These are phyloP conservation scores for Lypha dubia DNA, from an alignment of 2,888 invertebrate genomes.

Conservation along the genomic window DNA sequence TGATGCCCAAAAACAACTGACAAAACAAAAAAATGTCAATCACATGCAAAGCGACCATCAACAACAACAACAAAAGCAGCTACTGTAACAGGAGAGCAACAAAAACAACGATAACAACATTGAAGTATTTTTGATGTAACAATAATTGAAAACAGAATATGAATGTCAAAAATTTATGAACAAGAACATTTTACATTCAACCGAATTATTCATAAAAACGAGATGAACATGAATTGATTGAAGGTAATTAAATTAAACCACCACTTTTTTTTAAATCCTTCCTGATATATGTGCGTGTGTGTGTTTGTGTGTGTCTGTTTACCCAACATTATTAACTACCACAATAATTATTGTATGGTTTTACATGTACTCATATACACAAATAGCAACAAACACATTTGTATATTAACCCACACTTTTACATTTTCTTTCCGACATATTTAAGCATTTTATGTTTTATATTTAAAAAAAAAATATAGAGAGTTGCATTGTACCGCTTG, in stretches of 20 bases:
- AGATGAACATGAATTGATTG: conserved; percentile 64
- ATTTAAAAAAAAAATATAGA: too few relatives aligned
- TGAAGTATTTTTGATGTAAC: conserved; percentile 33
- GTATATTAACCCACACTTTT: too few relatives aligned
- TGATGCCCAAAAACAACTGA: conserved; percentile 65
- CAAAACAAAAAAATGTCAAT: conserved; percentile 72
- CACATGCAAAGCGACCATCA: conserved; percentile 55
- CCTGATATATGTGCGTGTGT: not conserved
- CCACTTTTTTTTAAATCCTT: conserved; percentile 46
- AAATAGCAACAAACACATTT: not conserved
- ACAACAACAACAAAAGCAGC: conserved; percentile 19
- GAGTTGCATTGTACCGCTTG: too few relatives aligned
- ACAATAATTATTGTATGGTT: not conserved
- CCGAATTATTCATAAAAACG: conserved; percentile 3
- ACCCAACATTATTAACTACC: conserved; percentile 1
- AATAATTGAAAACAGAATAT: conserved; percentile 68
- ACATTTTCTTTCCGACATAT: not conserved
- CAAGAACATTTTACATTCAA: conserved; percentile 26
- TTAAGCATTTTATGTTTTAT: too few relatives aligned
- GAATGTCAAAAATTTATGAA: conserved; percentile 63
- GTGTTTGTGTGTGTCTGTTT: not conserved
- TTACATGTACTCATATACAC: too few relatives aligned
- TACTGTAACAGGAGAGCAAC: not conserved
- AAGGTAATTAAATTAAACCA: conserved; percentile 70
- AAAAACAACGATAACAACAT: conserved; percentile 18